Base-by-base conservation (phyloP, 2,888 invertebrate species). In the Anthrax anthrax region DNA sequence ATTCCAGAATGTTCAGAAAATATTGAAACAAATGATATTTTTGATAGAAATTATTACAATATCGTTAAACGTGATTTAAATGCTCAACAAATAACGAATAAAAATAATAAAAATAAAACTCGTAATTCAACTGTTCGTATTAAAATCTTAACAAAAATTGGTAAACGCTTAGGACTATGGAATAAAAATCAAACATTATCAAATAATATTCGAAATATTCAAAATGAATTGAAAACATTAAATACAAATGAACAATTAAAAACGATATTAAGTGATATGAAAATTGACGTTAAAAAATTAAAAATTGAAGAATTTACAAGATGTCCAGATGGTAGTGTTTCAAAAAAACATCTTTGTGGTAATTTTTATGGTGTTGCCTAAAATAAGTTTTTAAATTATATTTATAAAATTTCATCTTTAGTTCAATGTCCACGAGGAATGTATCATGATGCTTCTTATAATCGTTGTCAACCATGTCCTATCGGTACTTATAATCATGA, bases 351-450 rank as follows among this genome's bases (percentile, higher is more conserved):
- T 39, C 63, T 69, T 54, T 80, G 80, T 60, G 74, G 79, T 79
- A 65, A 62, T 67, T 58, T 16, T 34, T 18, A 32, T 32, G 29
- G 8, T 23, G 4, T 23, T 23, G 5, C 8, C 29, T 32, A 32
- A 32, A 42, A n/a, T 43, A 23, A 14, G 13, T 29, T 41, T 58
- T 58, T 47, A 46, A 65, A n/a, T 51, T 43, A 34, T 43, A 43
- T 29, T 44, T 39, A 43, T 49, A 43, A n/a, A n/a, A n/a, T n/a
- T n/a, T n/a, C n/a, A 43, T 43, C 58, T 60, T 12, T 57, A 77
- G 81, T 79, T 8, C 72, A 74, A 58, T 81, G 81, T 58, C 77
- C 80, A 3, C 63, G 70, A 50, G 81, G 81, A 14, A 77, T 79
- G 1, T 78, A 75, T 59, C 77, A 75, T 58, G 74, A 78, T 58